phyloP scores from a whole-genome alignment of 2,113 vertebrate genomes.

The Phrynosoma blainvillii region DNA sequence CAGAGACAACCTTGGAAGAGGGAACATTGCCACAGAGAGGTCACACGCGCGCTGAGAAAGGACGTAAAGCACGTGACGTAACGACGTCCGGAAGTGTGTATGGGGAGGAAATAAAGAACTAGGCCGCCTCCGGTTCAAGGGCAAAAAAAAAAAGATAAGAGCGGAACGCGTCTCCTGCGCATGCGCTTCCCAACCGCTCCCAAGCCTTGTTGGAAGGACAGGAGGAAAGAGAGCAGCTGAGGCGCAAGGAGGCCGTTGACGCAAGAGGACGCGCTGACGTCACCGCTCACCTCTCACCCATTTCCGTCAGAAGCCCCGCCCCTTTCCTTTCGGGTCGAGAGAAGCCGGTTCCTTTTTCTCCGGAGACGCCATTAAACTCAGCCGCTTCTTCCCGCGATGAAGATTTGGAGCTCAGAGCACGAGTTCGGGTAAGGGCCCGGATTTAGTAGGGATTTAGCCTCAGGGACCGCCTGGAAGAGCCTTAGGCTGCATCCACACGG shows the following conservation, averaged over 20 bases:
- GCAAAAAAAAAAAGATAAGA: no score
- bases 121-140: not conserved
- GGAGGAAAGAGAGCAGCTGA: no score
- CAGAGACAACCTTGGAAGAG: not conserved
- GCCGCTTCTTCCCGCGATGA: slow-evolving; percentile 60
- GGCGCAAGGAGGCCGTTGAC: not conserved
- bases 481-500: no score
- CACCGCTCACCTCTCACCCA: not conserved
- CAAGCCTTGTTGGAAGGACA: no score
- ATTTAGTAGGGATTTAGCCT: no score
- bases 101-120: no score
- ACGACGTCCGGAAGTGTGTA: no score
- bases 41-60: no score
- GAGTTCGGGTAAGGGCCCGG: slow-evolving; percentile 77
- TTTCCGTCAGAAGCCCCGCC: not conserved
- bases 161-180: not conserved
- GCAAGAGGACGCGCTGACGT: not conserved
- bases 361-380: not conserved
- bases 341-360: not conserved
- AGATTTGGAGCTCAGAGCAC: slow-evolving; percentile 81
- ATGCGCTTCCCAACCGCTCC: not conserved
- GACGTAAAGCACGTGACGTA: not conserved
- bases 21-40: not conserved
- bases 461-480: no score
- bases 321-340: not conserved